A percentile compares a stretch with the other conserved stretches of the same genome.
These are phyloP conservation scores for Torymus tubicola DNA, from an alignment of 2,888 invertebrate species.

Conservation along the genomic window DNA sequence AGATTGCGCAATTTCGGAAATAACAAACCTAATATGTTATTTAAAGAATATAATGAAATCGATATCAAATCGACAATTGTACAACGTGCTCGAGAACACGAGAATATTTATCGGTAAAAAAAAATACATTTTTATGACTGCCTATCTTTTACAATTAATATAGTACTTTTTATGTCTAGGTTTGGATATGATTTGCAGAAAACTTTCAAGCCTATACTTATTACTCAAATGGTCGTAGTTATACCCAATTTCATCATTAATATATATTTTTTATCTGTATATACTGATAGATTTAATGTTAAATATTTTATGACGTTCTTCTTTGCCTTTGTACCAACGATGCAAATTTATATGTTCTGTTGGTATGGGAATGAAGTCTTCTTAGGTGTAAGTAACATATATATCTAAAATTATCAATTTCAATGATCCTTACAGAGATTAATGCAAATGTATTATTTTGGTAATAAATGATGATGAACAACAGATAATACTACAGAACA, in stretches of 20 bases:
- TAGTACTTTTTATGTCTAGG: slow-evolving; percentile 18
- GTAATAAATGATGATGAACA: no score
- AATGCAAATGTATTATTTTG: no score
- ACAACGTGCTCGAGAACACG: slow-evolving; percentile 25
- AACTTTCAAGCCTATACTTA: slow-evolving; percentile 30
- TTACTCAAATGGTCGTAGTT: slow-evolving; percentile 24
- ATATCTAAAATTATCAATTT: background rate
- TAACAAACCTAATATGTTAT: no score
- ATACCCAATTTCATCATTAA: slow-evolving; percentile 39
- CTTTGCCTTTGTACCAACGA: slow-evolving; percentile 21
- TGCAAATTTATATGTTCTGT: slow-evolving; percentile 48
- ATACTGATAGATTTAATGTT: slow-evolving; percentile 18
- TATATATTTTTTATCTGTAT: slow-evolving; percentile 35
- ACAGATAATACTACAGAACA: no score
- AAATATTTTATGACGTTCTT: slow-evolving; percentile 40
- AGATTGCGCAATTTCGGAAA: background rate
- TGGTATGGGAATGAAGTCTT: slow-evolving; percentile 50
- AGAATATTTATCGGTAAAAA: slow-evolving; percentile 47
- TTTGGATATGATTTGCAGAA: slow-evolving; percentile 36
- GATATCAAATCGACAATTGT: background rate
- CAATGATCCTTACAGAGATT: no score
- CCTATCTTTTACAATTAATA: background rate
- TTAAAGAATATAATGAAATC: background rate
- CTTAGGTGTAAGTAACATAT: slow-evolving; percentile 29
- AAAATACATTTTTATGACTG: no score